phyloP scores from a whole-genome alignment of 2,797 vertebrate genomes.

The Carcharodon carcharias region DNA sequence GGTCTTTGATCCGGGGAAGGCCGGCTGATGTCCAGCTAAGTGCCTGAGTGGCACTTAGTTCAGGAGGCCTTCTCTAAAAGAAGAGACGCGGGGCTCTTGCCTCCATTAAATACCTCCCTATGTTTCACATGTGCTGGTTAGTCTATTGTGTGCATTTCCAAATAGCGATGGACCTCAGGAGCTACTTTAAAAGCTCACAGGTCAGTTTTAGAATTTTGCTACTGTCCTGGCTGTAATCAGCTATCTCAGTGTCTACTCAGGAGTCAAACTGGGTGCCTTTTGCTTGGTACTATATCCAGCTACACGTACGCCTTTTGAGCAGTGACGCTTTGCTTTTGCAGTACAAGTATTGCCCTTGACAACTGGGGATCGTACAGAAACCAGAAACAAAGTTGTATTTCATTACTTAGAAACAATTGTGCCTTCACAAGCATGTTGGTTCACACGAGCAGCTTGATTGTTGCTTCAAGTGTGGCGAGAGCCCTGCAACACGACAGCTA shows the following conservation, averaged over 20 bases:
- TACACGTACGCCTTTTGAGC: not conserved
- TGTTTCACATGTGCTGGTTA: not conserved
- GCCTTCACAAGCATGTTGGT: not conserved
- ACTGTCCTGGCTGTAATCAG: not conserved
- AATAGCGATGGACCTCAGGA: not conserved
- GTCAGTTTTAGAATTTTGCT: not conserved
- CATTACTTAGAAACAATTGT: not conserved
- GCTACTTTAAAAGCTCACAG: not conserved
- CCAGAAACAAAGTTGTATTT: not conserved
- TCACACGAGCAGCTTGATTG: not conserved
- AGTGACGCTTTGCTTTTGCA: not conserved
- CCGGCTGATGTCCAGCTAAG: no score
- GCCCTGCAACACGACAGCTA: not conserved
- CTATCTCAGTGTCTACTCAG: no score
- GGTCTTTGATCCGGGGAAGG: no score
- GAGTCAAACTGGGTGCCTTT: not conserved
- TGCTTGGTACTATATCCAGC: not conserved
- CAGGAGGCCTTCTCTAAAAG: no score
- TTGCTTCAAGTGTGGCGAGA: not conserved
- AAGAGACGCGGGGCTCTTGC: no score
- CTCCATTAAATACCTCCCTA: no score
- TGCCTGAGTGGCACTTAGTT: no score
- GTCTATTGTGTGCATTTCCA: not conserved
- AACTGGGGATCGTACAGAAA: not conserved
- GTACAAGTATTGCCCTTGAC: not conserved